Evolutionary conservation across 2,113 vertebrate genomes (phyloP), one percentile per base, ranked within the genome.

Genomic region (Corythoichthys haematopterus): DNA sequence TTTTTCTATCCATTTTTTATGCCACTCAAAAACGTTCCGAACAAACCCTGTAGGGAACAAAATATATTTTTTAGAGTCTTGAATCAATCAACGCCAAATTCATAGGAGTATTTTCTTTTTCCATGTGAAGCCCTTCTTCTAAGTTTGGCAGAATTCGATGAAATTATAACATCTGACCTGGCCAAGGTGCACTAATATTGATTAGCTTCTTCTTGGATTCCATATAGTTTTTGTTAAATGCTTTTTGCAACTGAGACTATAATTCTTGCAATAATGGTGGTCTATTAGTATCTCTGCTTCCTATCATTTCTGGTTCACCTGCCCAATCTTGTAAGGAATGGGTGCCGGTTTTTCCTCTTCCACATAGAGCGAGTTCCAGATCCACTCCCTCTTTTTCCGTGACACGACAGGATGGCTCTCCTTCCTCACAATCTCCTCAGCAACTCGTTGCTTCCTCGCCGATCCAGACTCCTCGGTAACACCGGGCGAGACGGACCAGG

Each of bases 281-380:
- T 43, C 40, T 8, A 43, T 8, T 0, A 58, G 2, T 2, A 14
- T 60, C 2, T 37, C 7, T 20, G 38, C 1, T 20, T 62, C 16
- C 0, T 6, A 15, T 16, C 38, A 16, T 45, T 45, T 62, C 8
- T 12, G 6, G 47, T 69, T 86, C 89, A 97, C 95, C 92, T 94
- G 91, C 85, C 93, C 94, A 47, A 96, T 91, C 0, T 92, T 88
- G 71, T 92, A 89, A 3, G 93, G 88, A 10, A 75, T 10, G 0
- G 86, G 79, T 0, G 45, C 13, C 0, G 87, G 89, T 68, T 88
- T 92, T 72, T 96, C 94, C 69, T 95, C 69, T 66, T 84, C 74
- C 38, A 95, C 92, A 4, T 91, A 92, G 80, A 95, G 87, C 45
- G 90, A 86, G 78, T 97, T 98, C 95, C 95, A 98, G 75, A 94